Base-by-base conservation (phyloP, 2,888 invertebrate genomes). In the Andrena trimmerana region DNA sequence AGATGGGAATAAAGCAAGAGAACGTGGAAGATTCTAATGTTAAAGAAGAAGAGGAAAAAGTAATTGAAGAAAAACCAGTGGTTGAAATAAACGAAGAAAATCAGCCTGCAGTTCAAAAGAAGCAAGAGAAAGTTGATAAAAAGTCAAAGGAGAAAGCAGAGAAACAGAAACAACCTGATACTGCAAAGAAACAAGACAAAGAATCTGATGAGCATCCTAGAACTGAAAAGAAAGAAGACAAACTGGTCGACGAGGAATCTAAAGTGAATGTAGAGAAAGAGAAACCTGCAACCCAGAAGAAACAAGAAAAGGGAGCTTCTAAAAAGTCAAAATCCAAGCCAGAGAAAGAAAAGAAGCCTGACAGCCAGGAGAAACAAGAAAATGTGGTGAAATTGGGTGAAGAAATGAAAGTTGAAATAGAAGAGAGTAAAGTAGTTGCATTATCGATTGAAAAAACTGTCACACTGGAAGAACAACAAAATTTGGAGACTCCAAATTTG, bases 231-330 rank as follows among this genome's bases (percentile, higher is more conserved):
- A 36, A 82, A 66, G 74, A 65, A 10, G 6, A 13, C 2, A 20
- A 54, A 31, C 2, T 20, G 16, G 20, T 31, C 0, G 7, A 59
- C 33, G 13, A 29, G n/a, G 24, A 63, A 60, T 42, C 42, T 8
- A 36, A 78, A 42, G 54, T 63, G 68, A 50, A 85, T 72, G 68
- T 70, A 48, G 29, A 24, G 48, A 68, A 52, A 10, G 31, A 54
- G 13, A 48, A 67, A 16, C 20, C 52, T 31, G 31, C 10, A 52
- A 20, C 20, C 29, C 27, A 42, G 10, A n/a, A 59, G 1, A 33
- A 75, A 27, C 7, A 27, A 27, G 48, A 72, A 33, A 50, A 36
- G 20, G 59, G 60, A 79, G 57, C 52, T 52, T 20, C 20, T 52
- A 60, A 65, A n/a, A 36, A 16, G 52, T 5, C 27, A 33, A 63